phyloP scores from a whole-genome alignment of 1,140 invertebrate species.

The Sipha flava region DNA sequence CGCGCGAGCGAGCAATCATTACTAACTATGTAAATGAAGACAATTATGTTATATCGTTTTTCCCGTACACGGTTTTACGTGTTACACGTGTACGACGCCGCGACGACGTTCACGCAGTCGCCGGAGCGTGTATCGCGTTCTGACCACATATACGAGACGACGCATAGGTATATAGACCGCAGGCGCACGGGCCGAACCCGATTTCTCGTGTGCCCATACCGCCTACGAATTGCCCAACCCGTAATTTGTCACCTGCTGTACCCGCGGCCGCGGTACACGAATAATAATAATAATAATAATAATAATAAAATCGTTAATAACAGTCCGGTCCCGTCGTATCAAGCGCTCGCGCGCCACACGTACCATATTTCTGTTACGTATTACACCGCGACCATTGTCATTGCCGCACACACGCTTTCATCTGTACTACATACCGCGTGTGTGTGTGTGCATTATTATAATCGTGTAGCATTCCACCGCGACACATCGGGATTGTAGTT shows the following conservation, averaged over 20 bases:
- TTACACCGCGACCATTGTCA: background rate
- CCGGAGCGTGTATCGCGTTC: background rate
- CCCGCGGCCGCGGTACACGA: background rate
- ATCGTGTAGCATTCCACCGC: too few species aligned
- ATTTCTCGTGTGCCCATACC: constrained; percentile 3
- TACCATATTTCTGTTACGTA: too few species aligned
- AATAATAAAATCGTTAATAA: constrained; percentile 31
- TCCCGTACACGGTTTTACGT: too few species aligned
- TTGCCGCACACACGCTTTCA: too few species aligned
- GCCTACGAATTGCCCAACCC: constrained; percentile 28
- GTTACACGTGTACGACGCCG: too few species aligned
- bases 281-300: background rate
- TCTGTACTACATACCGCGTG: too few species aligned
- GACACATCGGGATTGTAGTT: too few species aligned
- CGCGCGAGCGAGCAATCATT: too few species aligned
- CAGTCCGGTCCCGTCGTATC: background rate
- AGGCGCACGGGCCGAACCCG: constrained; percentile 12
- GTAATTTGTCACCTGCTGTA: constrained; percentile 20
- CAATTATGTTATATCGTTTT: too few species aligned
- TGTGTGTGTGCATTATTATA: too few species aligned
- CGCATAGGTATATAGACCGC: background rate
- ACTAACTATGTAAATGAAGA: too few species aligned
- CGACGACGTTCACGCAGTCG: too few species aligned
- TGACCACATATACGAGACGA: background rate
- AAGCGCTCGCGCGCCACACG: background rate